phyloP scores from a whole-genome alignment of 2,888 invertebrate species.

The Erebia aethiops region DNA sequence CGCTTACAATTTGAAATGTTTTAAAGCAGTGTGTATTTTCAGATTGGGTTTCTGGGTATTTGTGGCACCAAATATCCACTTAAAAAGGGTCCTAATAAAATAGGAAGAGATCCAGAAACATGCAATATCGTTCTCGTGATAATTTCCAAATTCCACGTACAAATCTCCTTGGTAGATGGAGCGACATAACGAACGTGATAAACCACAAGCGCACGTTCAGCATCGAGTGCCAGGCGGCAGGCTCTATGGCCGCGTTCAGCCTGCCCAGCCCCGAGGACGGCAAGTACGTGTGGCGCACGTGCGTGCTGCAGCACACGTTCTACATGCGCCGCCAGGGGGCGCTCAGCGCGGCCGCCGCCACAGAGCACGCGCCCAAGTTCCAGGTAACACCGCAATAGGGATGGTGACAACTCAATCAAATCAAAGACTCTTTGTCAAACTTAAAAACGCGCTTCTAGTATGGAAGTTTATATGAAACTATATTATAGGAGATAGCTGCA shows the following conservation, averaged over 20 bases:
- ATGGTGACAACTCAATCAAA: no score
- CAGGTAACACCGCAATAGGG: slow-evolving; percentile 64
- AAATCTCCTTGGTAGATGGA: slow-evolving; percentile 86
- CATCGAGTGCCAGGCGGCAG: slow-evolving; percentile 90
- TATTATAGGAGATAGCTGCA: no score
- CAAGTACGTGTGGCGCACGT: slow-evolving; percentile 96
- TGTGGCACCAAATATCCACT: slow-evolving; percentile 48
- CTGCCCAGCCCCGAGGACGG: slow-evolving; percentile 95
- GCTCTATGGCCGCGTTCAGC: slow-evolving; percentile 88
- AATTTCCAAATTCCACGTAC: no score
- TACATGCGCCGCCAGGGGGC: slow-evolving; percentile 90
- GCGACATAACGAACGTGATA: slow-evolving; percentile 96
- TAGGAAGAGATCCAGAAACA: slow-evolving; percentile 70
- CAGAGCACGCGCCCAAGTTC: slow-evolving; percentile 74
- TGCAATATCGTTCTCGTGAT: slow-evolving; percentile 66
- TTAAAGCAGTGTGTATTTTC: slow-evolving; percentile 42
- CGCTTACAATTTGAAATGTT: not conserved
- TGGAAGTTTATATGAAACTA: no score
- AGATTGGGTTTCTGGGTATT: slow-evolving; percentile 75
- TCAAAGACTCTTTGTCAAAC: no score
- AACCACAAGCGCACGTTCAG: slow-evolving; percentile 96
- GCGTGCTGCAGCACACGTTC: slow-evolving; percentile 95
- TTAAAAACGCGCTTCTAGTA: no score
- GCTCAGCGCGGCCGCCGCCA: slow-evolving; percentile 51
- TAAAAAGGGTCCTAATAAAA: slow-evolving; percentile 69